phyloP scores from a whole-genome alignment of 2,113 vertebrate species.

The Fregata magnificens region DNA sequence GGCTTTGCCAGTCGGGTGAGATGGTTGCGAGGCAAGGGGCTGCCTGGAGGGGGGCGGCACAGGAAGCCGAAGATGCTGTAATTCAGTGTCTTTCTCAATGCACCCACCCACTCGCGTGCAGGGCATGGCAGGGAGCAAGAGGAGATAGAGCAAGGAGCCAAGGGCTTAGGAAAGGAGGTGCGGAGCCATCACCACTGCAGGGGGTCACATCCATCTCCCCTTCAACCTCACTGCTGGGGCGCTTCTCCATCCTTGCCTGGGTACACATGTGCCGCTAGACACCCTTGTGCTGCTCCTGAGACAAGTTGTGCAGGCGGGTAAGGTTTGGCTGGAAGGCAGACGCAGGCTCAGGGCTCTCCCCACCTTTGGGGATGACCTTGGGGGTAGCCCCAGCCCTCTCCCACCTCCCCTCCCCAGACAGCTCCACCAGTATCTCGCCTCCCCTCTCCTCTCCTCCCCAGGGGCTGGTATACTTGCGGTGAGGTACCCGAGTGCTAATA shows the following conservation, averaged over 20 bases:
- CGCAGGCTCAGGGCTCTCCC: background rate
- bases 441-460: background rate
- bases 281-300: background rate
- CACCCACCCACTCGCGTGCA: accelerated
- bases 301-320: too few species aligned
- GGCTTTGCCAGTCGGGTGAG: background rate
- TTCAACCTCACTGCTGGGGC: background rate
- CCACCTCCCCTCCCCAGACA: background rate
- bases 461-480: background rate
- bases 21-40: background rate
- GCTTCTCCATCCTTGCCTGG: background rate
- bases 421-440: background rate
- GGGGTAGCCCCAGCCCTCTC: too few species aligned
- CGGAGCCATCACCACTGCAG: background rate
- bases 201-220: background rate
- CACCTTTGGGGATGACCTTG: background rate
- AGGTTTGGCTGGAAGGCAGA: background rate
- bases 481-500: background rate
- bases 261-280: too few species aligned
- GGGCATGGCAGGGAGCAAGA: background rate
- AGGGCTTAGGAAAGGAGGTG: background rate
- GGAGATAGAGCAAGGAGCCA: background rate
- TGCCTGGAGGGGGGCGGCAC: background rate
- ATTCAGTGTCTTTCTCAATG: background rate
- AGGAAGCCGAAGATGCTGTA: background rate